Evolutionary conservation across 2,888 invertebrate genomes (phyloP), one percentile per base, ranked within the genome.

Genomic region (Amphipoea oculea): DNA sequence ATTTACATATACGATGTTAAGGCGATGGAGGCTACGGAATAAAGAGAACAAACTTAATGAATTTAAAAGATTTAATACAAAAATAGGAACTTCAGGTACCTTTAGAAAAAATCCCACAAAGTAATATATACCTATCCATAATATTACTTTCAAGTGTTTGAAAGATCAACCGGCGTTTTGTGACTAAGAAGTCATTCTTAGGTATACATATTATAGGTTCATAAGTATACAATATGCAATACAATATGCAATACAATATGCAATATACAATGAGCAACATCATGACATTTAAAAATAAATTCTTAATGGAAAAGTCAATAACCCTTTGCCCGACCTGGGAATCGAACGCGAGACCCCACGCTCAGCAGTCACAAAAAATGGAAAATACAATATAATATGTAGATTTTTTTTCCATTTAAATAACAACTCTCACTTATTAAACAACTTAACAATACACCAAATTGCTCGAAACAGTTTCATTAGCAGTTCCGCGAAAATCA

Each of bases 1-100:
- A 91, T 91, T 91, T 85, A 84, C 91, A 91, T 91, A 91, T 70
- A 78, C 45, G 60, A 76, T 81, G 85, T 86, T 89, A 88, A 87
- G 86, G 89, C 85, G 71, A 77, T 63, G 81, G 29, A 42, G 17
- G 45, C 40, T 40, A n/a, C 40, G 4, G 36, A 54, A 57, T 54
- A 62, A 77, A 70, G 45, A 68, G 12, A 23, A 68, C 63, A 66
- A 65, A 68, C 40, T 68, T 78, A 83, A 76, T 76, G 48, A 69
- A 82, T 60, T 81, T 82, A 71, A 29, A 29, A 77, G 70, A 66
- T 76, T 70, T 66, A 14, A 45, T 81, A 45, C 51, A 54, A 51
- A 51, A 70, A 42, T 80, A 57, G 40, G 12, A 20, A 36, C 36
- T 78, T 79, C 29, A 3, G 3, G 45, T 29, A 63, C 11, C 17